Evolutionary conservation across 1,140 invertebrate genomes (phyloP).

Genomic region (Camponotus pennsylvanicus): DNA sequence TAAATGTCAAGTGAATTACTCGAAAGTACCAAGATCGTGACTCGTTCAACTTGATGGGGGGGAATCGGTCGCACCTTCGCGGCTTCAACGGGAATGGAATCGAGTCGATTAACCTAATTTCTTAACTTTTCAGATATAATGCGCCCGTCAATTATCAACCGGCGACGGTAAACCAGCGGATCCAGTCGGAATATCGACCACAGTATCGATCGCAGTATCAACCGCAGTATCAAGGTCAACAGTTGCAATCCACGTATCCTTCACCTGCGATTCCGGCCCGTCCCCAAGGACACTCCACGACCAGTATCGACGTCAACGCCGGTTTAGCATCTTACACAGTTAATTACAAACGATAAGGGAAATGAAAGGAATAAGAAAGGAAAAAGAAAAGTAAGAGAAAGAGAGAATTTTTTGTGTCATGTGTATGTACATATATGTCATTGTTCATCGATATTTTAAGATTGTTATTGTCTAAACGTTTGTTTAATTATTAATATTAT

Average conservation of each 20-base stretch:
- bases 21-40: slow-evolving; percentile 75
- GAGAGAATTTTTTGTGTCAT: background rate
- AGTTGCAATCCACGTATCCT: slow-evolving; percentile 69
- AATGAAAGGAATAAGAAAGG: background rate
- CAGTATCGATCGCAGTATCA: slow-evolving; percentile 76
- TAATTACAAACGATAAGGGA: slow-evolving; percentile 86
- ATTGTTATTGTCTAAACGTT: slow-evolving; percentile 12
- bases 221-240: slow-evolving; percentile 83
- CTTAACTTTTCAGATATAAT: slow-evolving; percentile 49
- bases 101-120: slow-evolving; percentile 23
- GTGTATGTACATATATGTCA: slow-evolving; percentile 54
- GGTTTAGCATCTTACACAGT: slow-evolving; percentile 89
- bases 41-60: slow-evolving; percentile 57
- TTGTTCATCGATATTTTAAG: slow-evolving; percentile 40
- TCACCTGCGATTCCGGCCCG: slow-evolving; percentile 64
- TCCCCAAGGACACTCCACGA: slow-evolving; percentile 88
- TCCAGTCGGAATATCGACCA: slow-evolving; percentile 81
- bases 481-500: slow-evolving; percentile 13
- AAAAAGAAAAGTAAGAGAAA: background rate
- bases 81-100: slow-evolving; percentile 24
- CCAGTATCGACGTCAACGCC: slow-evolving; percentile 89
- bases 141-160: slow-evolving; percentile 80
- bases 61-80: slow-evolving; percentile 37
- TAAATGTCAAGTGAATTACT: slow-evolving; percentile 83
- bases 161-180: slow-evolving; percentile 66